phyloP scores from a whole-genome alignment of 2,888 invertebrate species.

The Brenthis hecate region DNA sequence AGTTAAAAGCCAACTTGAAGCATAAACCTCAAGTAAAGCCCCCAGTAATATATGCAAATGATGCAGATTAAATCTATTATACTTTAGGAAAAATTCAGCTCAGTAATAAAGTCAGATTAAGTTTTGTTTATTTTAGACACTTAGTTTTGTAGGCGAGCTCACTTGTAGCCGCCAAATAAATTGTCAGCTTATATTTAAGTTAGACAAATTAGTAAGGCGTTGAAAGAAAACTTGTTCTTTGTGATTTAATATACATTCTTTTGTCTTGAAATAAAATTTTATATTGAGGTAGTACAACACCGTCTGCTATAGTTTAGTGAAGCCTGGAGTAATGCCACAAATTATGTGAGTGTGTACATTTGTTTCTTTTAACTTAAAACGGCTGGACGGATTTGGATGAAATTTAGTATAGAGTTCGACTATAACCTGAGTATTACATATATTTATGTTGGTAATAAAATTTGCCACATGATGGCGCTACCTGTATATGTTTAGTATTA shows the following conservation, averaged over 20 bases:
- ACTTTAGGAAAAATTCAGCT: constrained; percentile 13
- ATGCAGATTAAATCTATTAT: constrained; percentile 34
- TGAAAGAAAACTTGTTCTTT: constrained; percentile 2
- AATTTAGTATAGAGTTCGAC: too few species aligned
- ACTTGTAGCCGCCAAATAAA: constrained; percentile 31
- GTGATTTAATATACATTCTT: constrained; percentile 10
- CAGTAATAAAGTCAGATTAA: constrained; percentile 35
- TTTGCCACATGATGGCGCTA: too few species aligned
- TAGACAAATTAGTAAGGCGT: constrained; percentile 16
- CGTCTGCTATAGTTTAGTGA: too few species aligned
- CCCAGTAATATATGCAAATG: constrained; percentile 35
- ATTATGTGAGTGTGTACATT: too few species aligned
- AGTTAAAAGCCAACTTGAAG: not conserved
- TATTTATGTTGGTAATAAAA: too few species aligned
- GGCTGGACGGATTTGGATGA: too few species aligned
- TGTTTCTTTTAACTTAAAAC: too few species aligned
- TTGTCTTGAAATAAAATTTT: not conserved
- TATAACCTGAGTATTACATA: too few species aligned
- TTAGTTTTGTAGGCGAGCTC: constrained; percentile 24
- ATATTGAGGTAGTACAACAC: not conserved
- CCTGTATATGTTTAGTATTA: too few species aligned
- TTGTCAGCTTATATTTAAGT: constrained; percentile 28
- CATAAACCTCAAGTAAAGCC: constrained; percentile 12
- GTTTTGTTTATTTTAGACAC: constrained; percentile 34
- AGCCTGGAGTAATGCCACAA: too few species aligned